Percentiles rank a stretch among this genome's conserved stretches.
Evolutionary conservation across 2,797 vertebrate genomes (phyloP).

Genomic region (Dromococcyx pavoninus): DNA sequence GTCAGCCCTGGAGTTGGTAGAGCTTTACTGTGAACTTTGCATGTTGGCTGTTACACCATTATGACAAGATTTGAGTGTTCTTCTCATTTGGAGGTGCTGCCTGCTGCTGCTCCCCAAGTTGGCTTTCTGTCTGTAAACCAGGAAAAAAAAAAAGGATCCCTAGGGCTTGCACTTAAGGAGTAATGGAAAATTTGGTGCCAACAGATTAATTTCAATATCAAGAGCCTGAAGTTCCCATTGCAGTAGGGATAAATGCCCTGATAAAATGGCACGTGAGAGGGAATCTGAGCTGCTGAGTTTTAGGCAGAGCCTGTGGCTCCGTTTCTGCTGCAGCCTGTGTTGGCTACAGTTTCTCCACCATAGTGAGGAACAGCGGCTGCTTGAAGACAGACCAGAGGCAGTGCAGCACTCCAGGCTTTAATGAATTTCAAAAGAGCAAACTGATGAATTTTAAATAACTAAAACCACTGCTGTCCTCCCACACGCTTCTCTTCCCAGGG

Average conservation of each 20-base stretch:
- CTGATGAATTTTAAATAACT: neutral
- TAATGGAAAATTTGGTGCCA: neutral
- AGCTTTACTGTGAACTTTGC: neutral
- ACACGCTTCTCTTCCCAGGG: neutral
- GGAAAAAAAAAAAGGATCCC: neutral
- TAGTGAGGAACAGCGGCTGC: neutral
- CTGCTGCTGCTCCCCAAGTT: accelerated
- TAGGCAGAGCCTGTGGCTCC: accelerated
- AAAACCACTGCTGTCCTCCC: neutral
- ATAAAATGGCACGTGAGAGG: accelerated
- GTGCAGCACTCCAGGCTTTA: neutral
- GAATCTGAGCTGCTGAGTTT: accelerated
- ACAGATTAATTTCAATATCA: neutral
- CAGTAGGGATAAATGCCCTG: neutral
- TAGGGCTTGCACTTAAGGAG: neutral
- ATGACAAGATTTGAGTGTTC: accelerated
- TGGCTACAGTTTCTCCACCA: neutral
- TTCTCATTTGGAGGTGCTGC: neutral
- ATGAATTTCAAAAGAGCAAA: neutral
- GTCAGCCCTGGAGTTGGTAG: neutral
- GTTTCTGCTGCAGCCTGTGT: neutral
- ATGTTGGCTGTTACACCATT: accelerated
- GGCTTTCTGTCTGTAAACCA: no score
- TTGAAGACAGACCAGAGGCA: neutral
- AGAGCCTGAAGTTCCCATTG: neutral